Evolutionary conservation across 2,113 vertebrate species (phyloP).

Genomic region (Brachypteracias leptosomus): DNA sequence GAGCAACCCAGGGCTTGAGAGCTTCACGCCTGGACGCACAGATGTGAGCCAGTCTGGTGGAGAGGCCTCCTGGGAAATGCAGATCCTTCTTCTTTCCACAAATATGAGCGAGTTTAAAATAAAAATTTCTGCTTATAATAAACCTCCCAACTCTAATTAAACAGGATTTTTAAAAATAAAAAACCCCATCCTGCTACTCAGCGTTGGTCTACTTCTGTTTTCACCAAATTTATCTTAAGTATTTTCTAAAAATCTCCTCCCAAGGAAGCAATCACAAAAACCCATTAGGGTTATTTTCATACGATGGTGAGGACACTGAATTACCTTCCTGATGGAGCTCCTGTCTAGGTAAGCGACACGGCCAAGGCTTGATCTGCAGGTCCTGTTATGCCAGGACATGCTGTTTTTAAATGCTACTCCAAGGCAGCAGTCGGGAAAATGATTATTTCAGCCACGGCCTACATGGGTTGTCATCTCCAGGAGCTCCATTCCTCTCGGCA

Average conservation of each 20-base stretch:
- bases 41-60: fast-evolving
- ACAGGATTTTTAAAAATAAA: neutral
- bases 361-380: neutral
- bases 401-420: neutral
- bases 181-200: neutral
- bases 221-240: neutral
- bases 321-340: neutral
- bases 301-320: neutral
- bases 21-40: neutral
- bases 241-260: neutral
- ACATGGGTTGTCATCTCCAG: neutral
- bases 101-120: neutral
- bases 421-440: conserved; percentile 1
- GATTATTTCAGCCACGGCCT: neutral
- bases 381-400: neutral
- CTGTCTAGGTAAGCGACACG: neutral
- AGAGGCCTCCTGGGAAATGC: neutral
- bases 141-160: neutral
- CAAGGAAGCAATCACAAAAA: neutral
- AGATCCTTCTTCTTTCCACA: neutral
- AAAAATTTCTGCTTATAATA: neutral
- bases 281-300: neutral
- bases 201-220: neutral
- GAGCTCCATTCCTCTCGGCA: neutral
- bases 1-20: neutral